These are phyloP conservation scores for Liodrosophila aerea DNA, from an alignment of 2,888 invertebrate genomes.

Conservation along the genomic window DNA sequence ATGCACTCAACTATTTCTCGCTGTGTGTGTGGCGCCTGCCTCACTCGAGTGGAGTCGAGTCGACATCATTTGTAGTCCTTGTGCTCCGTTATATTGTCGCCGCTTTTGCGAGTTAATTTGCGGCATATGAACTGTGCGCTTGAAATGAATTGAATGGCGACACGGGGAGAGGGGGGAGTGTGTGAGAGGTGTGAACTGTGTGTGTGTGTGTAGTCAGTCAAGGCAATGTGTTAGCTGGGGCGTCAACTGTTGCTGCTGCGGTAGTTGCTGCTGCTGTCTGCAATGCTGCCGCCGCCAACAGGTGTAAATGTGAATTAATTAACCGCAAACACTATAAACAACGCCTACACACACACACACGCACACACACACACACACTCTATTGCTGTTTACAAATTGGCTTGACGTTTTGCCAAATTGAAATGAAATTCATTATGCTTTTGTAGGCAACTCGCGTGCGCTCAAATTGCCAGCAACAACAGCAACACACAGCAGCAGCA, in stretches of 20 bases:
- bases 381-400: conserved; percentile 62
- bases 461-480: conserved; percentile 36
- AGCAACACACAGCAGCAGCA: conserved; percentile 3
- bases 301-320: conserved; percentile 82
- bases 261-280: conserved; percentile 37
- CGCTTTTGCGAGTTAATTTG: conserved; percentile 69
- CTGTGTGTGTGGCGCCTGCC: no score
- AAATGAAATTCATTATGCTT: conserved; percentile 71
- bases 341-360: conserved; percentile 45
- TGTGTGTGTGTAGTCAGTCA: conserved; percentile 25
- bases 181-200: conserved; percentile 35
- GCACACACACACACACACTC: neutral
- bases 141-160: conserved; percentile 54
- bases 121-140: conserved; percentile 68
- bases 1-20: no score
- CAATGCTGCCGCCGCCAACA: conserved; percentile 66
- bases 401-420: conserved; percentile 66
- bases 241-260: conserved; percentile 33
- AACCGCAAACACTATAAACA: conserved; percentile 81
- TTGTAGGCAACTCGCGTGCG: conserved; percentile 44
- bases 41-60: no score
- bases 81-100: conserved; percentile 62
- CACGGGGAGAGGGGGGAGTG: conserved; percentile 4
- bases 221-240: conserved; percentile 29
- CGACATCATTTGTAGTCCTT: conserved; percentile 7